These are phyloP conservation scores for Cheirogaleus medius DNA, from an alignment of 2,113 vertebrate species.

Conservation along the genomic window DNA sequence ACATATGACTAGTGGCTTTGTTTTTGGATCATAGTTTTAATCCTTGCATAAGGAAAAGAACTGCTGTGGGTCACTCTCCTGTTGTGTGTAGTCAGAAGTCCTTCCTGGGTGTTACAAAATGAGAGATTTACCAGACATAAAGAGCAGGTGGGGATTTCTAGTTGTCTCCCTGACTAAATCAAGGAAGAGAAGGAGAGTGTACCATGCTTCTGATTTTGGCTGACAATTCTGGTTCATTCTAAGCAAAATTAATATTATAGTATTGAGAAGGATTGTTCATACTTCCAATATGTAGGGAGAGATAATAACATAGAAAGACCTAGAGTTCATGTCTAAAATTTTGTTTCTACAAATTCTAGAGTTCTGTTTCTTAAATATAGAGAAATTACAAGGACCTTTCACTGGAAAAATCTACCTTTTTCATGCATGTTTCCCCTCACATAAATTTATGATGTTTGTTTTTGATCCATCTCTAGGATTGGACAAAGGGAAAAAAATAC, in stretches of 20 bases:
- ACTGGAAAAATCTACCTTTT: not conserved
- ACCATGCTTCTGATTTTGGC: not conserved
- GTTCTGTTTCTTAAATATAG: not conserved
- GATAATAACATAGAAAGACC: not conserved
- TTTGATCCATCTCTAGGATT: not conserved
- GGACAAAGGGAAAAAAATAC: not conserved
- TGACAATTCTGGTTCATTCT: not conserved
- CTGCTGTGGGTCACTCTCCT: constrained; percentile 20
- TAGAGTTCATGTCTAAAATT: not conserved
- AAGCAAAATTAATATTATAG: not conserved
- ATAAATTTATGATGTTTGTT: not conserved
- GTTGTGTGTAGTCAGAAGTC: not conserved
- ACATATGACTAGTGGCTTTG: constrained; percentile 63
- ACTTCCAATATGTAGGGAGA: not conserved
- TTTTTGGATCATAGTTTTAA: constrained; percentile 34
- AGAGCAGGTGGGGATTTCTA: not conserved
- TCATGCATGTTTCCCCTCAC: not conserved
- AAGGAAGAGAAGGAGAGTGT: not conserved
- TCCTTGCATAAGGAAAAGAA: constrained; percentile 49
- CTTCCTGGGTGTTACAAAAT: constrained; percentile 52
- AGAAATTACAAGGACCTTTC: not conserved
- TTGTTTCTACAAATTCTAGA: not conserved
- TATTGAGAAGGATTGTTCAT: not conserved
- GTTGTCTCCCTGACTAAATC: constrained; percentile 26
- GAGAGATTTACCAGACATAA: constrained; percentile 25